Percentiles rank a stretch among this genome's conserved stretches.
Conservation (phyloP, 2,888 invertebrate genomes). For the Dryococelus australis region DNA sequence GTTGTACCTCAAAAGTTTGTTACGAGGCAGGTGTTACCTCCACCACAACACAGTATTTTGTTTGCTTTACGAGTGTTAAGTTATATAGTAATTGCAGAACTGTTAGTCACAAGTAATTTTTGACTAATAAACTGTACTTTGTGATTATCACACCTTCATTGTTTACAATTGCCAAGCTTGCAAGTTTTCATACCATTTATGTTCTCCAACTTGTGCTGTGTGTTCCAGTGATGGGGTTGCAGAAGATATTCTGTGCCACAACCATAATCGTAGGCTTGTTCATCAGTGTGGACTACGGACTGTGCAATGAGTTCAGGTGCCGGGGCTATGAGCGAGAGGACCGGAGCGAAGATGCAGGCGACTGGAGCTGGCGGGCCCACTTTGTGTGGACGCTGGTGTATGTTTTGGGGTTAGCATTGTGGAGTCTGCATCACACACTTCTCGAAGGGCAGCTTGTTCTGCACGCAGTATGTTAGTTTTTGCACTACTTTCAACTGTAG, state of each 20-base stretch:
- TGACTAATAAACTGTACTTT: too few species aligned
- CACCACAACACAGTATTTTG: too few species aligned
- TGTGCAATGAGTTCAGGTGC: constrained; percentile 68
- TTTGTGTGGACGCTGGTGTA: constrained; percentile 66
- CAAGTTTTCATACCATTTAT: too few species aligned
- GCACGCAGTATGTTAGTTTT: constrained; percentile 36
- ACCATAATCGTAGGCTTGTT: constrained; percentile 68
- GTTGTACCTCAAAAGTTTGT: too few species aligned
- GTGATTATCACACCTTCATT: too few species aligned
- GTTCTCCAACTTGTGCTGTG: background rate
- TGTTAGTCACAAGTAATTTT: too few species aligned
- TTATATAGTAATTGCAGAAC: too few species aligned
- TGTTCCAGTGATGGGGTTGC: constrained; percentile 65
- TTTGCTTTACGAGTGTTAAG: too few species aligned
- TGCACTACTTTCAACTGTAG: background rate
- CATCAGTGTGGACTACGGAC: constrained; percentile 67
- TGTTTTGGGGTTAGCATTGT: constrained; percentile 62
- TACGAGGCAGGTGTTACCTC: too few species aligned
- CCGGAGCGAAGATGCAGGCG: constrained; percentile 56
- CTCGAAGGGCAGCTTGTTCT: constrained; percentile 56
- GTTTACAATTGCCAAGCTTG: too few species aligned
- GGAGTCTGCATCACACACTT: constrained; percentile 63
- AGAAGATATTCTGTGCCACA: constrained; percentile 61
- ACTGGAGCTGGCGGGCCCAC: constrained; percentile 63
- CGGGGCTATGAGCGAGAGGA: constrained; percentile 61